phyloP scores from a whole-genome alignment of 2,888 invertebrate genomes.

The Craniophora ligustri region DNA sequence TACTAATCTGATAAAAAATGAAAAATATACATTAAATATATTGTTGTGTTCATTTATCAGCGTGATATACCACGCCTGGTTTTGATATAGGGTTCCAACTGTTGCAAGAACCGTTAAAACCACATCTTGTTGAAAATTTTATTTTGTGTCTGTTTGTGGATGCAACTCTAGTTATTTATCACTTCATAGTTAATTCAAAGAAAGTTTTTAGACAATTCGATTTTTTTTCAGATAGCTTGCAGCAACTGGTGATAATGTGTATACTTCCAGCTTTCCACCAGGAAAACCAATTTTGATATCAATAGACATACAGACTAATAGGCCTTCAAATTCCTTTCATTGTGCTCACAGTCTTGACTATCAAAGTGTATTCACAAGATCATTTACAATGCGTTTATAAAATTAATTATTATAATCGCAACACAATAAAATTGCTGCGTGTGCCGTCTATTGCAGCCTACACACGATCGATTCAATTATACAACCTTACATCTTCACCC shows the following conservation, averaged over 20 bases:
- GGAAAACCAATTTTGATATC: no score
- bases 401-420: conserved; percentile 21
- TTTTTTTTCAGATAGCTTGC: no score
- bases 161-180: no score
- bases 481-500: conserved; percentile 28
- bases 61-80: conserved; percentile 17
- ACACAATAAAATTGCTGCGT: conserved; percentile 21
- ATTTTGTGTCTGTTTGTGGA: conserved; percentile 14
- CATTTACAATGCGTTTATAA: no score
- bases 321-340: no score
- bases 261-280: no score
- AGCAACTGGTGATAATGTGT: no score
- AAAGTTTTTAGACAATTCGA: no score
- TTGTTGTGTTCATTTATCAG: conserved; percentile 28
- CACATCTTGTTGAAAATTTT: conserved; percentile 35
- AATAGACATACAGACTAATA: background rate
- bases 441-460: conserved; percentile 13
- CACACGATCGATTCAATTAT: conserved; percentile 14
- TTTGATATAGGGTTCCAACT: conserved; percentile 24
- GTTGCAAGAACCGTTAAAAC: conserved; percentile 22
- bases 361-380: conserved; percentile 14
- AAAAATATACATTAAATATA: conserved; percentile 19
- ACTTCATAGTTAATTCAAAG: no score
- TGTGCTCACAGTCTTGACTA: no score
- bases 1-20: conserved; percentile 30